A percentile compares a stretch with the other conserved stretches of the same genome.
phyloP scores from a whole-genome alignment of 2,113 vertebrate genomes.

The Melanerpes aurifrons region DNA sequence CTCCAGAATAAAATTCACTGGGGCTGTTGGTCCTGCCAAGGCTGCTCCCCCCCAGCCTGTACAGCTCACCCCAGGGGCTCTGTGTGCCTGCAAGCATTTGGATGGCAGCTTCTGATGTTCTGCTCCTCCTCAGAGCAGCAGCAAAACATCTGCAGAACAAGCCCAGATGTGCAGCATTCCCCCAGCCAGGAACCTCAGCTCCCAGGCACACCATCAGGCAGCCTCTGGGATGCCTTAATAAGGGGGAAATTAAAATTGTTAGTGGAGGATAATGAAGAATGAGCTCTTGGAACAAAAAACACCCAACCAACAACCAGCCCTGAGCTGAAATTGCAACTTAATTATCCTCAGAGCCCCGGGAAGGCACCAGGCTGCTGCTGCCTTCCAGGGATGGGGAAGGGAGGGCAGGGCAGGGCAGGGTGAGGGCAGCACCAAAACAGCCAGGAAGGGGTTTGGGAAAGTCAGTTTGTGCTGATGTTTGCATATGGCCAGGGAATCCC shows the following conservation, averaged over 20 bases:
- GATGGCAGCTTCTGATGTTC: slow-evolving; percentile 9
- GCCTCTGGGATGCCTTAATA: slow-evolving; percentile 78
- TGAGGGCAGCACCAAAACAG: too few relatives aligned
- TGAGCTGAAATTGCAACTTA: background rate
- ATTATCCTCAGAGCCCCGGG: background rate
- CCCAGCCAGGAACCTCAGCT: slow-evolving; percentile 73
- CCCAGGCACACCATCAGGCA: slow-evolving; percentile 67
- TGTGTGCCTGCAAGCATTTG: background rate
- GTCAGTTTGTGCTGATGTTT: too few relatives aligned
- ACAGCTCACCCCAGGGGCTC: background rate
- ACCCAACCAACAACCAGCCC: background rate
- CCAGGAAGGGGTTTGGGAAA: too few relatives aligned
- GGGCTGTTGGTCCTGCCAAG: background rate
- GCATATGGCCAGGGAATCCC: too few relatives aligned
- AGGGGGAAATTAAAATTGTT: slow-evolving; percentile 76
- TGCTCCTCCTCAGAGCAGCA: slow-evolving; percentile 41
- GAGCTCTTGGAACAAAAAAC: background rate
- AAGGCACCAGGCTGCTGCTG: background rate
- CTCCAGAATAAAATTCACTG: background rate
- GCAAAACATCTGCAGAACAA: slow-evolving; percentile 68
- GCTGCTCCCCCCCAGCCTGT: background rate
- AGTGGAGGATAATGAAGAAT: slow-evolving; percentile 72
- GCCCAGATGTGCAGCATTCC: slow-evolving; percentile 21
- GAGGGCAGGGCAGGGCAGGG: too few relatives aligned
- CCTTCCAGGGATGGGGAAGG: too few relatives aligned